Percentiles rank a stretch among this genome's conserved stretches.
Conservation (phyloP, 2,113 vertebrate genomes). For the Pseudorhombus dupliciocellatus region DNA sequence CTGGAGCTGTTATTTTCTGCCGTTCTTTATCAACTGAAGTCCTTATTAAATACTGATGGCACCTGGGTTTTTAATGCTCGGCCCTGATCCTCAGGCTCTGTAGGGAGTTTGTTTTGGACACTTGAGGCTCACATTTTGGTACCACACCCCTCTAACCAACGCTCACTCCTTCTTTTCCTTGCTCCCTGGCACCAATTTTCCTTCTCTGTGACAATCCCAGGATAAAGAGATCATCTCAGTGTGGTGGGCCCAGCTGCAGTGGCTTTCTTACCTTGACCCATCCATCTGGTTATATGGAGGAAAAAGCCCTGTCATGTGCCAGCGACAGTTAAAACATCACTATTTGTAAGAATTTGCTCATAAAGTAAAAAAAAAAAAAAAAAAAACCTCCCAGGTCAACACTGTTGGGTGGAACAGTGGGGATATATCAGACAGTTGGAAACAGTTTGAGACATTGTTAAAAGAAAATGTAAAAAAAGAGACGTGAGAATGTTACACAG, state of each 20-base stretch:
- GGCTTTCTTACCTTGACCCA: conserved; percentile 23
- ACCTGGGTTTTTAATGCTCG: conserved; percentile 43
- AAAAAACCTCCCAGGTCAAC: conserved; percentile 2
- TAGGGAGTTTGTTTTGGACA: conserved; percentile 44
- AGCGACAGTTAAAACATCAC: conserved; percentile 47
- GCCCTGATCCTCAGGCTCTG: conserved; percentile 31
- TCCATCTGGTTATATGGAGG: conserved; percentile 46
- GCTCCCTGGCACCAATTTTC: conserved; percentile 17
- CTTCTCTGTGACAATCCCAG: conserved; percentile 36
- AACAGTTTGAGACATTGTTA: conserved; percentile 5
- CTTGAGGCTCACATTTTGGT: neutral
- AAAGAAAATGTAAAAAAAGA: conserved; percentile 13
- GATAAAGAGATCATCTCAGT: conserved; percentile 52
- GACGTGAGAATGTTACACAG: conserved; percentile 37
- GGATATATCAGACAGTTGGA: conserved; percentile 20
- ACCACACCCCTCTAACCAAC: neutral
- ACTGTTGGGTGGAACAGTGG: neutral
- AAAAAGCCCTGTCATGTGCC: conserved; percentile 30
- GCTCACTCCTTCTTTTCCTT: conserved; percentile 8
- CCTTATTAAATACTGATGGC: conserved; percentile 44
- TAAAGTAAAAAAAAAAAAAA: too few species aligned
- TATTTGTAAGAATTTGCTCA: conserved; percentile 39
- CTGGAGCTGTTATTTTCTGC: conserved; percentile 21
- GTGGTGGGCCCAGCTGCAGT: conserved; percentile 44
- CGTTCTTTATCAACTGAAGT: conserved; percentile 27